Conservation (phyloP, 2,888 invertebrate species). For the Salpingus planirostris region DNA sequence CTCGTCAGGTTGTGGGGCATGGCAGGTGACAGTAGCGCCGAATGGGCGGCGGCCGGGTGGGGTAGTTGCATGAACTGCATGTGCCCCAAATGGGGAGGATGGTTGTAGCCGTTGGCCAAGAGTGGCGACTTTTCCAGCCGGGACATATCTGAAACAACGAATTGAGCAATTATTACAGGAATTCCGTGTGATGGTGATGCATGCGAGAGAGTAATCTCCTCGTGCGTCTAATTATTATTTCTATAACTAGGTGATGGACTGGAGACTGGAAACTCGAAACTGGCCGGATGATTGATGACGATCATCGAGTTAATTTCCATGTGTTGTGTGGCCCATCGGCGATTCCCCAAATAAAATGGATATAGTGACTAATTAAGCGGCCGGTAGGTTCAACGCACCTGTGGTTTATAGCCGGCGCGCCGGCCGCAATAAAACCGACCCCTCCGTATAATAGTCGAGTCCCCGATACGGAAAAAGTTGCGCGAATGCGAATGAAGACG, state of each 20-base stretch:
- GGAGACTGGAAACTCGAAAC: background rate
- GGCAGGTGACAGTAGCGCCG: slow-evolving; percentile 81
- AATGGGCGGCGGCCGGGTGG: slow-evolving; percentile 61
- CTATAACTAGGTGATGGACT: background rate
- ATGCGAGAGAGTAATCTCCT: too few relatives aligned
- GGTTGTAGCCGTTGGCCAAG: slow-evolving; percentile 89
- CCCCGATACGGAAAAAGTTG: background rate
- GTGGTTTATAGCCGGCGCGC: slow-evolving; percentile 11
- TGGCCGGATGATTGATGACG: slow-evolving; percentile 23
- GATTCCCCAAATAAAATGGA: slow-evolving; percentile 18
- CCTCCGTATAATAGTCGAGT: slow-evolving; percentile 10
- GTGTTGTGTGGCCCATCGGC: slow-evolving; percentile 23
- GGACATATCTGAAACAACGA: slow-evolving; percentile 67
- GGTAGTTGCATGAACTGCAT: slow-evolving; percentile 92
- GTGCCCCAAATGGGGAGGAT: slow-evolving; percentile 85
- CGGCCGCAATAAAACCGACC: slow-evolving; percentile 9
- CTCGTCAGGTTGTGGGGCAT: slow-evolving; percentile 79
- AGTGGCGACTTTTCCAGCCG: slow-evolving; percentile 87
- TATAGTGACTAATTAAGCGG: slow-evolving; percentile 21
- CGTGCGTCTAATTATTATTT: too few relatives aligned
- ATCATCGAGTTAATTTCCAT: slow-evolving; percentile 20
- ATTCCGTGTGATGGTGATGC: too few relatives aligned
- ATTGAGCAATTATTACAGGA: too few relatives aligned
- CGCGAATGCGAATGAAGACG: slow-evolving; percentile 8
- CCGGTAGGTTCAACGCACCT: slow-evolving; percentile 19